A percentile compares a stretch with the other conserved stretches of the same genome.
These are phyloP conservation scores for Tenthredo distinguenda DNA, from an alignment of 2,888 invertebrate genomes.

Conservation along the genomic window DNA sequence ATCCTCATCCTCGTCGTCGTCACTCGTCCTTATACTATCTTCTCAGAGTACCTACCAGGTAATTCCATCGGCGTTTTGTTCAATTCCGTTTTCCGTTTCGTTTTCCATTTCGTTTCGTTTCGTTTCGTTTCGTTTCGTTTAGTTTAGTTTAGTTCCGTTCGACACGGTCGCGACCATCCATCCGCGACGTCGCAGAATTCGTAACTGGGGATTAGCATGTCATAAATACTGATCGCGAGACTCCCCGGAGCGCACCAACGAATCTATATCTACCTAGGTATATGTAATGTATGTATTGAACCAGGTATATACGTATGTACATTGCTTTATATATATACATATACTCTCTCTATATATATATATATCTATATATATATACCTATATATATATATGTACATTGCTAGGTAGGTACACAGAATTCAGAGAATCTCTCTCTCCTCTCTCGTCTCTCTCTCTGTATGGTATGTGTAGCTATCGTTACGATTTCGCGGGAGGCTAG, in stretches of 20 bases:
- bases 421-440: background rate
- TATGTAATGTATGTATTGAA: background rate
- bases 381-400: background rate
- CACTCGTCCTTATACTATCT: slow-evolving; percentile 45
- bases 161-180: slow-evolving; percentile 45
- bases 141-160: slow-evolving; percentile 5
- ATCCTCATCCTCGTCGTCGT: background rate
- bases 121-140: background rate
- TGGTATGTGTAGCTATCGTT: background rate
- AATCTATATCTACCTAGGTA: slow-evolving; percentile 1
- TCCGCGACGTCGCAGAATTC: slow-evolving; percentile 73
- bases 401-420: background rate
- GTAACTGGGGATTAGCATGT: slow-evolving; percentile 76
- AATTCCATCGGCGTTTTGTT: slow-evolving; percentile 23
- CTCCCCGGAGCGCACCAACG: slow-evolving; percentile 15
- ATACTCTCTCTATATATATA: background rate
- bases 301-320: background rate
- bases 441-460: background rate
- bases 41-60: slow-evolving; percentile 59
- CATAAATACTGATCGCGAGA: slow-evolving; percentile 73
- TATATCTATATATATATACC: too few relatives aligned
- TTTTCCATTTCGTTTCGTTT: background rate
- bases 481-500: background rate
- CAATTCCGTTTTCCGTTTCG: slow-evolving; percentile 3
- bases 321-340: background rate